phyloP scores from a whole-genome alignment of 2,797 vertebrate species.

The Helarctos malayanus region DNA sequence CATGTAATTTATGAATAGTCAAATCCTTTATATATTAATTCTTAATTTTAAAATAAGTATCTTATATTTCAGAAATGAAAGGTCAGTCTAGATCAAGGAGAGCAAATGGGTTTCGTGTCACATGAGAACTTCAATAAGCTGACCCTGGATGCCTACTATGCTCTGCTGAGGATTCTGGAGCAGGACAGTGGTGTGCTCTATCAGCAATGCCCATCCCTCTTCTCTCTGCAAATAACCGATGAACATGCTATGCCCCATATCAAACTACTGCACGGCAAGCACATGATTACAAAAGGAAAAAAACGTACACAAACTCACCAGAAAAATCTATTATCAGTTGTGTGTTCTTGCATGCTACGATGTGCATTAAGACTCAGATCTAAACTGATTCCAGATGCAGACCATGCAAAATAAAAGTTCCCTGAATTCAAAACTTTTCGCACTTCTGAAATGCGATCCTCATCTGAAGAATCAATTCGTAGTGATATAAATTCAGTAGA shows the following conservation, averaged over 20 bases:
- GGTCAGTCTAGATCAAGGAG: not conserved
- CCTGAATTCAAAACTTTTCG: conserved; percentile 97
- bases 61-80: not conserved
- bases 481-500: conserved; percentile 97
- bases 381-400: conserved; percentile 94
- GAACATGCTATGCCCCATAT: not conserved
- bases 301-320: conserved; percentile 91
- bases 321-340: conserved; percentile 98
- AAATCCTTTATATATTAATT: not conserved
- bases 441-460: conserved; percentile 97
- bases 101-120: not conserved
- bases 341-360: conserved; percentile 95
- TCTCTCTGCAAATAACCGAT: not conserved
- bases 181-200: not conserved
- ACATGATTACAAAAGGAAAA: not conserved
- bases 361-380: conserved; percentile 98
- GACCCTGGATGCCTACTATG: not conserved
- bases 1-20: not conserved
- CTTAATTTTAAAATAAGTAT: not conserved
- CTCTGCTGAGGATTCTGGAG: not conserved
- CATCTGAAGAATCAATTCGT: conserved; percentile 94
- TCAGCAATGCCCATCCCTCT: not conserved
- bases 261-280: not conserved
- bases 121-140: not conserved
- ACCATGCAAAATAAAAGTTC: conserved; percentile 99